Conservation (phyloP, 2,113 vertebrate species). For the Pelvicachromis taeniatus region DNA sequence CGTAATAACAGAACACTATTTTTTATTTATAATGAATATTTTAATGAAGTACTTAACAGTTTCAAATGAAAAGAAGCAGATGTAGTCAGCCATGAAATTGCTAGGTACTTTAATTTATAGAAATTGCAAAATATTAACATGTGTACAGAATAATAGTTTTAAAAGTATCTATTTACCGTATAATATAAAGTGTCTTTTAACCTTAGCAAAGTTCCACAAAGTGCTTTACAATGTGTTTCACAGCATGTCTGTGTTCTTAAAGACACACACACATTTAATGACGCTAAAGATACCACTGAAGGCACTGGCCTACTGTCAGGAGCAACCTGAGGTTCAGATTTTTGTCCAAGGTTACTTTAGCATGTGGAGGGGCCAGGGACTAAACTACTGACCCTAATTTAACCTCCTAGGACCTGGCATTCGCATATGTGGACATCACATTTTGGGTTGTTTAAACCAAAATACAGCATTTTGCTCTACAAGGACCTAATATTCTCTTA, state of each 20-base stretch:
- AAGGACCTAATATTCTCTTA: no score
- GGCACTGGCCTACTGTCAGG: not conserved
- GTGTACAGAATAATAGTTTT: not conserved
- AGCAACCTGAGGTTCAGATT: not conserved
- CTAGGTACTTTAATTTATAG: not conserved
- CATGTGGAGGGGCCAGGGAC: not conserved
- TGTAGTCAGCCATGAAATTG: not conserved
- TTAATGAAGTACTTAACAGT: not conserved
- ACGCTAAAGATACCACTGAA: not conserved
- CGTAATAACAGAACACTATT: not conserved
- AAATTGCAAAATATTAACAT: not conserved
- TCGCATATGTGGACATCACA: no score
- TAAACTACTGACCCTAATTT: not conserved
- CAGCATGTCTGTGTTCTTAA: not conserved
- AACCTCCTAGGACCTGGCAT: no score
- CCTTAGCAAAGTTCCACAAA: not conserved
- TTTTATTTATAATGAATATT: not conserved
- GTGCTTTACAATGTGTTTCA: not conserved
- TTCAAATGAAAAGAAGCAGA: not conserved
- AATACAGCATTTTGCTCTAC: no score
- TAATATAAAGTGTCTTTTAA: not conserved
- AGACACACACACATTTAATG: not conserved
- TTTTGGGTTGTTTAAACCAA: no score
- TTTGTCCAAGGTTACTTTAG: not conserved
- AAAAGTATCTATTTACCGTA: no score